Percentiles rank a stretch among this genome's conserved stretches.
These are phyloP conservation scores for Gerris buenoi DNA, from an alignment of 1,140 invertebrate genomes.

Conservation along the genomic window DNA sequence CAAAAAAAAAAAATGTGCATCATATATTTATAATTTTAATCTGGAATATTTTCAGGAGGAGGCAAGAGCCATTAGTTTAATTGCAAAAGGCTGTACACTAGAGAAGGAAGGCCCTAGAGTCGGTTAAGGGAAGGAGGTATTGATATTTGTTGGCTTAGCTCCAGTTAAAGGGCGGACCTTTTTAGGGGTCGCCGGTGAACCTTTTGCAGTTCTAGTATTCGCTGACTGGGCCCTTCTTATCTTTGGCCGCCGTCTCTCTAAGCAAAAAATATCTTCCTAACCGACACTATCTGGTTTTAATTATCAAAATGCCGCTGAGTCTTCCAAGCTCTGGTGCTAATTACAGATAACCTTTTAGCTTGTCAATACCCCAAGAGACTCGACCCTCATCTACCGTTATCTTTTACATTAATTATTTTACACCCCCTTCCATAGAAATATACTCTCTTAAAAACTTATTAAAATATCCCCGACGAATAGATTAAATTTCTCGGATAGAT, in stretches of 20 bases:
- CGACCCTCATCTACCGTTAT: not conserved
- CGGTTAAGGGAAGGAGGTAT: too few species aligned
- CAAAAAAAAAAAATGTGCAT: too few species aligned
- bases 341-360: not conserved
- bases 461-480: not conserved
- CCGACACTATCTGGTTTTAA: not conserved
- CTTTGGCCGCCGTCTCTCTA: not conserved
- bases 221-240: not conserved
- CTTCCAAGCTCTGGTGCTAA: not conserved
- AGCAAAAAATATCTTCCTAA: not conserved
- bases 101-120: too few species aligned
- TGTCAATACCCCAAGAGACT: not conserved
- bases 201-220: not conserved
- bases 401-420: not conserved
- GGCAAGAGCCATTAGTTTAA: not conserved
- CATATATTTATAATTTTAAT: too few species aligned
- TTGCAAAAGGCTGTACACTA: too few species aligned
- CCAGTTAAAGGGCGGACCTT: too few species aligned
- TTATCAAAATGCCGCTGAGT: not conserved
- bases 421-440: not conserved
- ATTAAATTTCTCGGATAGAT: not conserved
- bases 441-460: not conserved
- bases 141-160: not conserved
- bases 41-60: too few species aligned
- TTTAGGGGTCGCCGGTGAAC: too few species aligned